A percentile compares a stretch with the other conserved stretches of the same genome.
Conservation (phyloP, 2,797 vertebrate genomes). For the Pogoniulus pusillus region DNA sequence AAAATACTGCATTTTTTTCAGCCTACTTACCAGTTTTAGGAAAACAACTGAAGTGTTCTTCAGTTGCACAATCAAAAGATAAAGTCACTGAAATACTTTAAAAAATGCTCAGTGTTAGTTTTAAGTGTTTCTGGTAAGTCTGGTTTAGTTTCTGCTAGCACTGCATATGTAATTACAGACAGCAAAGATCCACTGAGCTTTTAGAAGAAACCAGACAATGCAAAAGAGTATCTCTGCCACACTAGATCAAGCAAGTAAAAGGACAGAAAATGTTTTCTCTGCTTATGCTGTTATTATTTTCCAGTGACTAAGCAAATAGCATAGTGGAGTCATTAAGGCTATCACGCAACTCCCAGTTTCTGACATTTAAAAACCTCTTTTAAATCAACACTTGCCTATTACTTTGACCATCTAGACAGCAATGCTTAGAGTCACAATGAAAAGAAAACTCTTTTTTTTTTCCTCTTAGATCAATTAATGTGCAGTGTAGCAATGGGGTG, state of each 20-base stretch:
- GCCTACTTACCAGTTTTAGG: not conserved
- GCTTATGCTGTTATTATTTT: not conserved
- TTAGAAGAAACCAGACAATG: not conserved
- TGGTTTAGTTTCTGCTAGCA: not conserved
- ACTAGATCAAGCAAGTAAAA: not conserved
- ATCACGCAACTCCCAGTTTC: not conserved
- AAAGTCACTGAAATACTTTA: not conserved
- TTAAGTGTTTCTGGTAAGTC: not conserved
- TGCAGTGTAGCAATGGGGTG: not conserved
- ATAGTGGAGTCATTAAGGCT: not conserved
- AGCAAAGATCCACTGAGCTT: not conserved
- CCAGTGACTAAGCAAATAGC: not conserved
- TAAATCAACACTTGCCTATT: not conserved
- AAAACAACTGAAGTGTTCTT: not conserved
- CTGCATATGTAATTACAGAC: not conserved
- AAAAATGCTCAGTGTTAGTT: not conserved
- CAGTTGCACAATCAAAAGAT: not conserved
- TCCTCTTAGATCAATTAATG: not conserved
- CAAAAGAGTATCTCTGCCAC: not conserved
- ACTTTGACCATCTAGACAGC: not conserved
- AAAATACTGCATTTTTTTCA: not conserved
- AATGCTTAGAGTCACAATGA: not conserved
- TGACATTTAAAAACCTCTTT: not conserved
- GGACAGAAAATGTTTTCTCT: not conserved
- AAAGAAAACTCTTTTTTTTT: not conserved